Conservation (phyloP, 2,888 invertebrate species). For the Notodonta ziczac region DNA sequence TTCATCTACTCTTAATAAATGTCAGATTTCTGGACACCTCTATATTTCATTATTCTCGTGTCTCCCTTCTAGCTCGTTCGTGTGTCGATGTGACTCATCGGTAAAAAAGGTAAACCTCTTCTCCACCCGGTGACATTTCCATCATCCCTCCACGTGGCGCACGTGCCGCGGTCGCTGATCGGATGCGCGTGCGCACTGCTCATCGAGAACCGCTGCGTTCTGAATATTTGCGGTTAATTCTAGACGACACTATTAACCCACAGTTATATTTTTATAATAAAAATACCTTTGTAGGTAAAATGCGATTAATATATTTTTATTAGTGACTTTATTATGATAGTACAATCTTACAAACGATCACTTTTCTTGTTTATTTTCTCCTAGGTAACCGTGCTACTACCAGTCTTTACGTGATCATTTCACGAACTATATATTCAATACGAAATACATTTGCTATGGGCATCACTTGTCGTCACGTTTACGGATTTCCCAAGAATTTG, state of each 20-base stretch:
- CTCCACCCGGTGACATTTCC: not conserved
- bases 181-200: constrained; percentile 5
- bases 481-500: too few relatives aligned
- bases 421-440: too few relatives aligned
- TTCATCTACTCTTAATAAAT: not conserved
- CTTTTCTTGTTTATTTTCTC: too few relatives aligned
- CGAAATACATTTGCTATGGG: too few relatives aligned
- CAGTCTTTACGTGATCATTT: too few relatives aligned
- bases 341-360: too few relatives aligned
- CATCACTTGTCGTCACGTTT: too few relatives aligned
- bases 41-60: not conserved
- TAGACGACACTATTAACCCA: not conserved
- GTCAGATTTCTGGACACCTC: not conserved
- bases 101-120: too few relatives aligned
- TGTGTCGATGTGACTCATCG: not conserved
- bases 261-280: not conserved
- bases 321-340: too few relatives aligned
- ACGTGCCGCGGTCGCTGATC: not conserved
- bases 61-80: not conserved
- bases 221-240: constrained; percentile 22
- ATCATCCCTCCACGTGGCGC: not conserved
- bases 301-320: too few relatives aligned
- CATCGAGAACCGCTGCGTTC: constrained; percentile 9
- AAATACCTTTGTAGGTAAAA: too few relatives aligned
- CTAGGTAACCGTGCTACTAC: too few relatives aligned